Base-by-base conservation (phyloP, 2,797 vertebrate genomes). In the Lycodopsis pacificus region DNA sequence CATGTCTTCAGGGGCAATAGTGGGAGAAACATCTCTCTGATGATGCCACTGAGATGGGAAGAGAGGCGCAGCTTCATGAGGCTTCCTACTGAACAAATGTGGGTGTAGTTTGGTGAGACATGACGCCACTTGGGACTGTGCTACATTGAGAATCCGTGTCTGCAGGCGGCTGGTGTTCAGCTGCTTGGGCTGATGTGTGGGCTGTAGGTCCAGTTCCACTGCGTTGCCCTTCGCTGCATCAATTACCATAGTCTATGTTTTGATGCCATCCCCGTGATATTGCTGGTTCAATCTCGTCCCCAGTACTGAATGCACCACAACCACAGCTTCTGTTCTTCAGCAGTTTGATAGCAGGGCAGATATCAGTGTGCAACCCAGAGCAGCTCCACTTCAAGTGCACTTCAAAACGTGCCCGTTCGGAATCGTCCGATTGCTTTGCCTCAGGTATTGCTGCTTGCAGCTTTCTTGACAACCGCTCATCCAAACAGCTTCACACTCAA, bases 81-180 rank as follows among this genome's bases (percentile, higher is more conserved):
- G 5, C 36, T 38, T 13, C 48, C 3, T 59, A 25, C 42, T 72
- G 34, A 63, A 53, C 59, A 64, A 11, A 73, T 62, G 10, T 71
- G 25, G 71, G 25, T 40, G 22, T 40, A 53, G 44, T 22, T 42
- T 22, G 48, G 34, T 42, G 59, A 64, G 59, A 54, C 38, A 63
- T 11, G 11, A 49, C 17, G 5, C 30, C 56, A 32, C 56, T 10
- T 51, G n/a, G 30, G 30, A 15, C 32, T 30, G 11, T 63, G 36
- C 13, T 46, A 13, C 17, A 22, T 46, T 27, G 11, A 63, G 48
- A 54, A 22, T 64, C 48, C 3, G 32, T 54, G n/a, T 9, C 48
- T 64, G 46, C 58, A 53, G 36, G 57, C 56, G 9, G 56, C 30
- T 19, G 17, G 17, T 17, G 61, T 64, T 38, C 36, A 56, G 61